These are phyloP conservation scores for Leptinotarsa texana DNA, from an alignment of 1,140 invertebrate species.

Conservation along the genomic window DNA sequence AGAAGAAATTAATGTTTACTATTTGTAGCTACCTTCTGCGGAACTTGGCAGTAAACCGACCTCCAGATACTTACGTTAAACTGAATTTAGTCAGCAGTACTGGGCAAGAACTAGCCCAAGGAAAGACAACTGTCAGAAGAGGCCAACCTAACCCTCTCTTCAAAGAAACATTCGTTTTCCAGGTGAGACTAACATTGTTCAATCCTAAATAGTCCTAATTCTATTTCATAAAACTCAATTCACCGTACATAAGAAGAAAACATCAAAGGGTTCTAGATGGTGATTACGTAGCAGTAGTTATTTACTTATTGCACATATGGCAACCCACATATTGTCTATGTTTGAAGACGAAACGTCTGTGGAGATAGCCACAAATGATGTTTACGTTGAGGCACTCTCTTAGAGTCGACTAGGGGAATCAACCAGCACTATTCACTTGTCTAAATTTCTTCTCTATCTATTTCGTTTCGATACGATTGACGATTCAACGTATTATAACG, in stretches of 20 bases:
- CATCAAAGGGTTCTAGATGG: background rate
- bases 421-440: too few species aligned
- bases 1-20: background rate
- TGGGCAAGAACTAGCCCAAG: constrained; percentile 88
- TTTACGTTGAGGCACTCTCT: too few species aligned
- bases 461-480: too few species aligned
- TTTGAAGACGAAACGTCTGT: too few species aligned
- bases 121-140: constrained; percentile 86
- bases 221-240: background rate
- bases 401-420: too few species aligned
- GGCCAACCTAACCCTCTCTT: constrained; percentile 94
- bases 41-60: constrained; percentile 72
- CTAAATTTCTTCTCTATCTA: too few species aligned
- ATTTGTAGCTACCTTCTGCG: constrained; percentile 52
- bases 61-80: constrained; percentile 93
- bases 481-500: too few species aligned
- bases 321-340: too few species aligned
- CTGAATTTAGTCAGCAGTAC: constrained; percentile 86
- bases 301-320: too few species aligned
- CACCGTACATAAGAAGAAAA: background rate
- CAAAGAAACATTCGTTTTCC: constrained; percentile 95
- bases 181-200: constrained; percentile 62
- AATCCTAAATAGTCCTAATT: too few species aligned
- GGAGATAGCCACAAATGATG: too few species aligned
- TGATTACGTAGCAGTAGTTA: too few species aligned